phyloP scores from a whole-genome alignment of 2,888 invertebrate species.

The Smittia sp. region DNA sequence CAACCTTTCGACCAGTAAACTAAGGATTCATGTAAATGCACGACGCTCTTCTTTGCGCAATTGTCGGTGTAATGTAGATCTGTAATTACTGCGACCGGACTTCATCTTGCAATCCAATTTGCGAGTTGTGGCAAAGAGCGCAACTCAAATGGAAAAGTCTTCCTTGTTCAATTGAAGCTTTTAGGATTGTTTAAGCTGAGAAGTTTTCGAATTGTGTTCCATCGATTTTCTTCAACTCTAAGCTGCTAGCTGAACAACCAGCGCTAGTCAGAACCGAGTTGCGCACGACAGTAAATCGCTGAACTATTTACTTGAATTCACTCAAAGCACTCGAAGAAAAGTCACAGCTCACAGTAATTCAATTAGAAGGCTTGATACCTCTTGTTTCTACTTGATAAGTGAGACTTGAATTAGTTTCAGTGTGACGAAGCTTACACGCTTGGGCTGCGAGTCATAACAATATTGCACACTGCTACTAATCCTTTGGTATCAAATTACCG shows the following conservation, averaged over 20 bases:
- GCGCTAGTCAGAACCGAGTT: too few species aligned
- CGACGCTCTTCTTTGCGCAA: background rate
- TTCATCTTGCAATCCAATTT: conserved; percentile 21
- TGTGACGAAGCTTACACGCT: background rate
- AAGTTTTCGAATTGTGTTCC: too few species aligned
- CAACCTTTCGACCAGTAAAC: too few species aligned
- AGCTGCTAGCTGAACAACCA: too few species aligned
- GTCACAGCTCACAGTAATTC: background rate
- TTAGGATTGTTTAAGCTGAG: background rate
- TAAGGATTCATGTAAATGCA: too few species aligned
- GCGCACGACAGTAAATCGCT: too few species aligned
- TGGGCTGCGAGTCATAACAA: background rate
- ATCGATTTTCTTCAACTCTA: too few species aligned
- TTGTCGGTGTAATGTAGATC: conserved; percentile 4
- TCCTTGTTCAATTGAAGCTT: background rate
- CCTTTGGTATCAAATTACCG: conserved; percentile 32
- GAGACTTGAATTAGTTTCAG: background rate
- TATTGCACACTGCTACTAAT: background rate
- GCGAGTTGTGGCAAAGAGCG: background rate
- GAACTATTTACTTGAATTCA: too few species aligned
- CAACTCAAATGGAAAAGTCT: background rate
- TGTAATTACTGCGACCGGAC: background rate
- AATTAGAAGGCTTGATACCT: too few species aligned
- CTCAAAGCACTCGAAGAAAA: background rate
- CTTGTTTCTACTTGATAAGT: background rate